Evolutionary conservation across 2,888 invertebrate species (phyloP), one percentile per base, ranked within the genome.

Genomic region (Drosophila mulleri): DNA sequence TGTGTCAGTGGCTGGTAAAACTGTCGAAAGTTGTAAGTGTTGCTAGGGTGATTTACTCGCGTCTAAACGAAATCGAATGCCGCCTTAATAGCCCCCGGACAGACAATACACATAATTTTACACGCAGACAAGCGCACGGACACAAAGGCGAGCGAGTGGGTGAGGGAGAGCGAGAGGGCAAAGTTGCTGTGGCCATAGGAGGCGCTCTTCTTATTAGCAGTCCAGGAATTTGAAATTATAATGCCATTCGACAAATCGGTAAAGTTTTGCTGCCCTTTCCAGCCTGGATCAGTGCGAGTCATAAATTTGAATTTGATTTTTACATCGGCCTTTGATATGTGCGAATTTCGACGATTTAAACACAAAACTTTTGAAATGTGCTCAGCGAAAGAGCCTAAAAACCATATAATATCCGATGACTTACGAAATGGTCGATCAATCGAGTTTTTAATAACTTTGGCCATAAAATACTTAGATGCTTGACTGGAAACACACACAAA

Each of bases 1-100:
- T 23, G 23, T 23, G 23, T 23, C 26, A 26, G 26, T 26, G 67
- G 72, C 75, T 86, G 80, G 78, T 89, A 90, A 82, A 87, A 85
- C 88, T 90, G 91, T 91, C 89, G 83, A 90, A 90, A 90, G 75
- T 91, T 88, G 81, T 78, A 89, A 90, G 83, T 83, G 84, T 84
- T 84, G 78, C 88, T 61, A 75, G 69, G 73, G 85, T 85, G 80
- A 78, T 78, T 79, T 85, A 82, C 71, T 88, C 77, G 77, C 69
- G 72, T 78, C 85, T 80, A 79, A 84, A 83, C 82, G 82, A 80
- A 90, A 90, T 89, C 90, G 84, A 89, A 84, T 83, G 82, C 89
- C 80, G 85, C 78, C 89, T 80, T 90, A 90, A 84, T 91, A 83
- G 90, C 83, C 82, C 52, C 60, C 61, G 81, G 88, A 72, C 80